phyloP scores from a whole-genome alignment of 2,888 invertebrate genomes.

The Tachina grossa region DNA sequence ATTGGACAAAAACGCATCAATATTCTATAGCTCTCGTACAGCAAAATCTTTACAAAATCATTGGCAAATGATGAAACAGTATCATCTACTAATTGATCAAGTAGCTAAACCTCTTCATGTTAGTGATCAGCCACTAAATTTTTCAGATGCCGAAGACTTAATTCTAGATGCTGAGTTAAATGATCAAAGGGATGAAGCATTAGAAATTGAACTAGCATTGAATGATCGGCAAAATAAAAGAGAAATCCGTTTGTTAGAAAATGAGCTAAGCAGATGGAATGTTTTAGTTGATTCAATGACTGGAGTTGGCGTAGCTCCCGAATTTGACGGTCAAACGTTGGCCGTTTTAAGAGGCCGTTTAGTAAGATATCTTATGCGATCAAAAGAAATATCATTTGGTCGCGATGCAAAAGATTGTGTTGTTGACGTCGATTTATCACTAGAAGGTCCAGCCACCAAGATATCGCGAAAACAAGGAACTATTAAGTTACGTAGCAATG shows the following conservation, averaged over 20 bases:
- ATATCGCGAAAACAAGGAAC: constrained; percentile 96
- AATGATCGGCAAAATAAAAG: constrained; percentile 90
- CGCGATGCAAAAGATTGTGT: constrained; percentile 93
- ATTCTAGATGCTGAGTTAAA: constrained; percentile 91
- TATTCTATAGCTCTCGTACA: constrained; percentile 94
- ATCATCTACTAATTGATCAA: constrained; percentile 95
- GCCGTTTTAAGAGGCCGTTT: constrained; percentile 95
- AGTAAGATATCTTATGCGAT: constrained; percentile 97
- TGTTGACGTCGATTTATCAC: constrained; percentile 95
- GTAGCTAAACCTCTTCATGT: constrained; percentile 86
- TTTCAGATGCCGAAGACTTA: constrained; percentile 96
- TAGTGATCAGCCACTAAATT: constrained; percentile 87
- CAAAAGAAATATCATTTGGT: constrained; percentile 96
- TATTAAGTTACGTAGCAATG: constrained; percentile 93
- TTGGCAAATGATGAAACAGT: constrained; percentile 96
- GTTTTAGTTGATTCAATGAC: constrained; percentile 95
- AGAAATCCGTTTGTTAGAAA: constrained; percentile 94
- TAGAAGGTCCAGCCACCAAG: constrained; percentile 97
- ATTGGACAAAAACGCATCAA: constrained; percentile 90
- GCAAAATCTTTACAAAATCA: constrained; percentile 92
- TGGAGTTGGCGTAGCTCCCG: constrained; percentile 89
- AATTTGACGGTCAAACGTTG: constrained; percentile 96
- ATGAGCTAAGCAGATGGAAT: constrained; percentile 95
- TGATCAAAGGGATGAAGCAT: constrained; percentile 91
- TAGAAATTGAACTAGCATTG: constrained; percentile 90